phyloP scores from a whole-genome alignment of 2,797 vertebrate genomes.

The Mergus octosetaceus region DNA sequence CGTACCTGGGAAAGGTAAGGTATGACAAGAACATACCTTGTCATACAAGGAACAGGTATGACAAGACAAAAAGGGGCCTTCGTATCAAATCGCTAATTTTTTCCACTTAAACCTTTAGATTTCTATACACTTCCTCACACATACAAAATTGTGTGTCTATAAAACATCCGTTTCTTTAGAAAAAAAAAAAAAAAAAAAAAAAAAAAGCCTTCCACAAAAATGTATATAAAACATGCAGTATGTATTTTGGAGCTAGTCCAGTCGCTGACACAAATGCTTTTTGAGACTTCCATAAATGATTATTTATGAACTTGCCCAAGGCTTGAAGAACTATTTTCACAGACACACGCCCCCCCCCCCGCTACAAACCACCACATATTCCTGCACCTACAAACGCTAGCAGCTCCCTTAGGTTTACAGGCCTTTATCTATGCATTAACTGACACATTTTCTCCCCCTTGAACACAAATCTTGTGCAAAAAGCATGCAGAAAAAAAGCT shows the following conservation, averaged over 20 bases:
- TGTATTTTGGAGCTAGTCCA: constrained; percentile 28
- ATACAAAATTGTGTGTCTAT: neutral
- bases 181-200: neutral
- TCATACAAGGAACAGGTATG: neutral
- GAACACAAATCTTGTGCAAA: neutral
- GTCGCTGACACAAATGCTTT: neutral
- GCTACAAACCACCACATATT: neutral
- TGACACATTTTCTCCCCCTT: neutral
- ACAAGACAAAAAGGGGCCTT: neutral
- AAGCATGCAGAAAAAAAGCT: neutral
- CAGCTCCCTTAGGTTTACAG: neutral
- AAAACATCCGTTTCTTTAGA: neutral
- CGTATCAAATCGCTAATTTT: neutral
- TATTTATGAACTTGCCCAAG: constrained; percentile 37
- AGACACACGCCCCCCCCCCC: neutral
- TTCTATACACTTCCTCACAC: neutral
- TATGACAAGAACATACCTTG: neutral
- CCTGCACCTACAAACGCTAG: neutral
- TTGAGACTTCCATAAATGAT: constrained; percentile 13
- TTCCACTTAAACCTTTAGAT: neutral
- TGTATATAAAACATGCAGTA: neutral
- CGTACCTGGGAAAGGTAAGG: neutral
- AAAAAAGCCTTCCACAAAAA: neutral
- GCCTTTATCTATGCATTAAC: neutral
- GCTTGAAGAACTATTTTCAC: neutral